phyloP scores from a whole-genome alignment of 2,113 vertebrate species.

The Prunella himalayana region DNA sequence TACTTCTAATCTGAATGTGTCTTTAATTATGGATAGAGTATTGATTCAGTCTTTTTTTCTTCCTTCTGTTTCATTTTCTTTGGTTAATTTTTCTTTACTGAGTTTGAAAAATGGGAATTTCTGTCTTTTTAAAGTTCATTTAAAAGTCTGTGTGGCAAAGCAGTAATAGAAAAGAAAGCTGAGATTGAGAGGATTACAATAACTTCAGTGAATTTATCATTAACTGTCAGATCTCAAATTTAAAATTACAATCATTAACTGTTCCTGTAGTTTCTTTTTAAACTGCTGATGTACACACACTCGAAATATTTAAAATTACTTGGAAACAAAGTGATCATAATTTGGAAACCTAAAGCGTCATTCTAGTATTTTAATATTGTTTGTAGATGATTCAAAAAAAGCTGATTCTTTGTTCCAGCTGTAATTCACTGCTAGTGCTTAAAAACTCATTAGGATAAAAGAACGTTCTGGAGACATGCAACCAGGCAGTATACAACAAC shows the following conservation, averaged over 20 bases:
- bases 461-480: background rate
- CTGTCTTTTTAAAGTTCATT: background rate
- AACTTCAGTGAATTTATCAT: background rate
- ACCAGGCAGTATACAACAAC: background rate
- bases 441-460: background rate
- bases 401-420: background rate
- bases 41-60: rapidly evolving
- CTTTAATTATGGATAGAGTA: background rate
- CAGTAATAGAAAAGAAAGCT: background rate
- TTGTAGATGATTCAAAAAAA: background rate
- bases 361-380: background rate
- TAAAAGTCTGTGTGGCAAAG: background rate
- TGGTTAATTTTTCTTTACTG: background rate
- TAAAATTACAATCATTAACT: background rate
- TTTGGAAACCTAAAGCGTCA: background rate
- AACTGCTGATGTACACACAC: rapidly evolving
- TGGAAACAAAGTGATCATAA: background rate
- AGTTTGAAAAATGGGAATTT: background rate
- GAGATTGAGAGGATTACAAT: background rate
- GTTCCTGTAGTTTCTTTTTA: background rate
- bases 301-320: background rate
- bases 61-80: background rate
- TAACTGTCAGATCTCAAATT: background rate
- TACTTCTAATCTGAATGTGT: background rate
- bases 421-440: background rate